These are phyloP conservation scores for Brachionichthys hirsutus DNA, from an alignment of 2,113 vertebrate genomes.

Conservation along the genomic window DNA sequence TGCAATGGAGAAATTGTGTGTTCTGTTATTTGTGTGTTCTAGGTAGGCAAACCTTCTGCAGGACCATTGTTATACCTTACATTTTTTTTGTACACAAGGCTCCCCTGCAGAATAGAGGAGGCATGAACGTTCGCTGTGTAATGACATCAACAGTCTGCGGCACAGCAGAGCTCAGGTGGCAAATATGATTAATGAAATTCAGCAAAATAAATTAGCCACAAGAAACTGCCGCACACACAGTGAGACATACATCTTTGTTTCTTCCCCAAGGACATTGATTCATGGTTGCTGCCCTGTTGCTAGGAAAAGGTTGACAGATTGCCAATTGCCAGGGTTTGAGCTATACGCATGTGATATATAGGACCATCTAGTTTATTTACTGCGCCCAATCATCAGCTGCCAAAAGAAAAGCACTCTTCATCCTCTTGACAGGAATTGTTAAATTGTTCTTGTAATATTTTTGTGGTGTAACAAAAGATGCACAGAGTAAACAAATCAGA, in stretches of 20 bases:
- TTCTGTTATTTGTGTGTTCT: slow-evolving; percentile 20
- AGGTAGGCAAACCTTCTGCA: slow-evolving; percentile 32
- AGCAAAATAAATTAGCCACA: slow-evolving; percentile 40
- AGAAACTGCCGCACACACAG: slow-evolving; percentile 25
- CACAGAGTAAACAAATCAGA: neutral
- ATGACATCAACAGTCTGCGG: slow-evolving; percentile 16
- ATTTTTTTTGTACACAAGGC: slow-evolving; percentile 2
- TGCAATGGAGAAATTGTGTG: slow-evolving; percentile 3
- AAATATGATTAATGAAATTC: slow-evolving; percentile 46
- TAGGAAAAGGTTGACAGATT: slow-evolving; percentile 49
- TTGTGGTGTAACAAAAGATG: slow-evolving; percentile 9
- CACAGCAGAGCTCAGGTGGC: slow-evolving; percentile 23
- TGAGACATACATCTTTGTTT: slow-evolving; percentile 20
- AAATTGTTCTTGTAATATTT: slow-evolving; percentile 12
- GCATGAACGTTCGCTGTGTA: slow-evolving; percentile 2
- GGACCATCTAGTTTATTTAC: slow-evolving; percentile 44
- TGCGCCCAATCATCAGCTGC: slow-evolving; percentile 36
- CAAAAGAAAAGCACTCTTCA: slow-evolving; percentile 38
- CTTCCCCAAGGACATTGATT: slow-evolving; percentile 39
- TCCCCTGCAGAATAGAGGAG: slow-evolving; percentile 7
- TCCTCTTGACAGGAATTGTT: slow-evolving; percentile 18
- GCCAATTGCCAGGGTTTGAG: slow-evolving; percentile 36
- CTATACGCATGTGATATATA: slow-evolving; percentile 49
- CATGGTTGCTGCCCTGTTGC: slow-evolving; percentile 39
- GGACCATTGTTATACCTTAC: slow-evolving; percentile 9